Base-by-base conservation (phyloP, 2,888 invertebrate genomes). In the Peribatodes rhomboidaria region DNA sequence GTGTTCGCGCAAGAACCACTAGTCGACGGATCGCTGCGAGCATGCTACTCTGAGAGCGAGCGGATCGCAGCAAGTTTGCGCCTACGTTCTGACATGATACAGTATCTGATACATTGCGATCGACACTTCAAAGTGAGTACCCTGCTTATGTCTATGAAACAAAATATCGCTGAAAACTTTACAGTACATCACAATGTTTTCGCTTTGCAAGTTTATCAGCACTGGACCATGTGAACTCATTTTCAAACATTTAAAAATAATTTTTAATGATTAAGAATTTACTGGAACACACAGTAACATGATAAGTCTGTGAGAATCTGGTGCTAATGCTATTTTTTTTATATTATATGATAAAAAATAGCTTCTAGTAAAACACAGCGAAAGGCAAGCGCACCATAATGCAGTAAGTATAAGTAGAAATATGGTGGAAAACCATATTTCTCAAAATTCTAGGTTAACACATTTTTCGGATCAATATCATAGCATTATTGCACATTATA, bases 401-500 rank as follows among this genome's bases (percentile, higher is more conserved):
- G 1, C 11, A 4, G n/a, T 11, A 39, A 9, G 16, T 9, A 8
- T 16, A 16, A 18, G 31, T 7, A 7, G 10, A 33, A 33, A 33
- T 9, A 7, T 31, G 31, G 31, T 31, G 8, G 2, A 11, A 42
- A 4, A 3, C 0, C 4, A 20, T 42, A 2, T 18, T 20, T 10
- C 18, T 18, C 3, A 6, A 7, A 16, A 16, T 7, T 9, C 9
- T 16, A 41, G 2, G 14, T 6, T 41, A 41, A 42, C 42, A 20
- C 10, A 42, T 42, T n/a, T 13, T n/a, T 50, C 13, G 35, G 13
- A 37, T 50, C 14, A 50, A 35, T 50, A 50, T 50, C 35, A 50
- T 35, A 20, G 1, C 16, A 11, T 18, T 37, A 50, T 50, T 50
- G 50, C 50, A 50, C 50, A 50, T 49, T 1, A 46, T 31, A 49